Evolutionary conservation across 1,140 invertebrate genomes (phyloP).

Genomic region (Sinella curviseta): DNA sequence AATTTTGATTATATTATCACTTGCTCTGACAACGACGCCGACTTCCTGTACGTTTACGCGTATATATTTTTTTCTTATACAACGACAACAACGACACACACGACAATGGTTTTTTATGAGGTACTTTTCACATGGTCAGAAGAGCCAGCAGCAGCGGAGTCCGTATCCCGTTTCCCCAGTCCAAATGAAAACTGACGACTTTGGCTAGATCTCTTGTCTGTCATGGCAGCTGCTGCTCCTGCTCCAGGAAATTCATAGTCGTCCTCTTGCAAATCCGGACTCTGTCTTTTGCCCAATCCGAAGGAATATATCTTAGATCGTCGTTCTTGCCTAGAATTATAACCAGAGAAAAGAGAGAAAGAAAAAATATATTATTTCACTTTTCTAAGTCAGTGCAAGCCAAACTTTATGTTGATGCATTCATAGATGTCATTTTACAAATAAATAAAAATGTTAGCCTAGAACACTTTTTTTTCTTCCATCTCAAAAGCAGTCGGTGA

Average conservation of each 20-base stretch:
- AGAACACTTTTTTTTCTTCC: too few species aligned
- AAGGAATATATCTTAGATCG: constrained; percentile 50
- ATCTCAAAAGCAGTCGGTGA: too few species aligned
- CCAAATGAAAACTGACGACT: constrained; percentile 47
- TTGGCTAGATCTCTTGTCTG: constrained; percentile 21
- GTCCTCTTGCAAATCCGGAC: not conserved
- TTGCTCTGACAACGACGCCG: not conserved
- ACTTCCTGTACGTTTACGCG: not conserved
- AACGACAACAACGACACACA: too few species aligned
- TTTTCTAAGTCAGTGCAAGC: not conserved
- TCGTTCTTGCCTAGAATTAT: constrained; percentile 43
- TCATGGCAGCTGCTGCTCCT: not conserved
- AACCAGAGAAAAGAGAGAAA: not conserved
- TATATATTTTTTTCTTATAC: not conserved
- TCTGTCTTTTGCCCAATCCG: constrained; percentile 45
- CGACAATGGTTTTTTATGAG: constrained; percentile 28
- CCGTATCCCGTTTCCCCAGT: constrained; percentile 43
- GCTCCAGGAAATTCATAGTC: constrained; percentile 29
- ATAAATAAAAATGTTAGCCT: too few species aligned
- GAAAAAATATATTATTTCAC: not conserved
- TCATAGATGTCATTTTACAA: too few species aligned
- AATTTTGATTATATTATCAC: too few species aligned
- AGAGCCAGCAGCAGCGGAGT: not conserved
- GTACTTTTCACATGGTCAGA: constrained; percentile 4
- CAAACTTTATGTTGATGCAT: too few species aligned